Conservation (phyloP, 37 sponge, comb jelly and placozoan species). For the Hexactinellida sp. region DNA sequence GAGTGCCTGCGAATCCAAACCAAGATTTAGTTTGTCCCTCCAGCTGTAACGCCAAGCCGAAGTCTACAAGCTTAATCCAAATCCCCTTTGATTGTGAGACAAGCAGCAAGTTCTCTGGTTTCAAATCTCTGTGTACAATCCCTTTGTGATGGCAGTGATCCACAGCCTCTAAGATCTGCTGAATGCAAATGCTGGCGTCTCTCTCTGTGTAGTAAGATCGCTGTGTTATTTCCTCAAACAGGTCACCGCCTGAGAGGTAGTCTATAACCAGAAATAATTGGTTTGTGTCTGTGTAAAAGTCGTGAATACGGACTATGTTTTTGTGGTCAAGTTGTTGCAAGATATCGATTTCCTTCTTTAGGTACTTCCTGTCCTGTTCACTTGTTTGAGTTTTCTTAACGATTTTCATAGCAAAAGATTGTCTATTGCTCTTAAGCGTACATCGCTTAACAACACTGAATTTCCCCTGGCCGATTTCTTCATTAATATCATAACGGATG, state of each 20-base stretch:
- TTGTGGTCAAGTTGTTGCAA: constrained; percentile 23
- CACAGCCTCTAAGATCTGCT: constrained; percentile 37
- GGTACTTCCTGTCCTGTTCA: neutral
- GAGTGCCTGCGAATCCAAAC: constrained; percentile 35
- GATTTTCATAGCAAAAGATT: constrained; percentile 35
- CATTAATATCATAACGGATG: neutral
- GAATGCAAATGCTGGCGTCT: constrained; percentile 36
- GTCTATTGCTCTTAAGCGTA: constrained; percentile 14
- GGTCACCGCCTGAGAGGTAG: constrained; percentile 29
- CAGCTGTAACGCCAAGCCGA: constrained; percentile 28
- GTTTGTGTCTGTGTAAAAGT: neutral
- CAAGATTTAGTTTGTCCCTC: neutral
- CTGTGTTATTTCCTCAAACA: constrained; percentile 31
- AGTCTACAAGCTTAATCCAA: constrained; percentile 28
- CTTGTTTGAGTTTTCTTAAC: neutral
- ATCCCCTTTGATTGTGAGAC: constrained; percentile 20
- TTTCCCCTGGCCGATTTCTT: neutral
- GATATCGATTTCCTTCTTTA: constrained; percentile 25
- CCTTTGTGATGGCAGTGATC: constrained; percentile 22
- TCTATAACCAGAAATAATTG: constrained; percentile 19
- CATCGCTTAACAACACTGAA: constrained; percentile 35
- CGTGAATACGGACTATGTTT: constrained; percentile 28
- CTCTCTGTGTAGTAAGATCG: constrained; percentile 28
- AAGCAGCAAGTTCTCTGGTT: constrained; percentile 36
- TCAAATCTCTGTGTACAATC: constrained; percentile 31